Conservation (phyloP, 2,113 vertebrate genomes). For the Mugil cephalus region DNA sequence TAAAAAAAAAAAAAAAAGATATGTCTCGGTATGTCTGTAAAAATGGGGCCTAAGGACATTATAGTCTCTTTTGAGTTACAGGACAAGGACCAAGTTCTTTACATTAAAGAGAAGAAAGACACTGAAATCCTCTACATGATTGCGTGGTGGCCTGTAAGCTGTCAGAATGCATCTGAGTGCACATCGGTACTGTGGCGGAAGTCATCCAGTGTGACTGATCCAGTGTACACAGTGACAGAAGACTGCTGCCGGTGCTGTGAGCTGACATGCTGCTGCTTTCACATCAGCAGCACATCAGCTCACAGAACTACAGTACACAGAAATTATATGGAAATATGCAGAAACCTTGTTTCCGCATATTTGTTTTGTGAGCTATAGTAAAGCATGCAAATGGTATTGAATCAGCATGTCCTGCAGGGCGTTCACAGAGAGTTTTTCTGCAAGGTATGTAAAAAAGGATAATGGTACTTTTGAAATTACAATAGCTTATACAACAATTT, state of each 20-base stretch:
- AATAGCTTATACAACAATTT: constrained; percentile 74
- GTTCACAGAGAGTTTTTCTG: constrained; percentile 21
- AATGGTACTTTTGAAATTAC: constrained; percentile 70
- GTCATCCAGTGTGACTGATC: constrained; percentile 27
- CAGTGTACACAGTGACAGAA: constrained; percentile 24
- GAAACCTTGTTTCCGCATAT: too few species aligned
- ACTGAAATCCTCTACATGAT: neutral
- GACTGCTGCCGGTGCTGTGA: constrained; percentile 16
- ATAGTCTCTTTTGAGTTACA: constrained; percentile 2
- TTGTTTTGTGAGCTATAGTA: neutral
- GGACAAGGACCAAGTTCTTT: neutral
- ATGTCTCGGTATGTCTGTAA: neutral
- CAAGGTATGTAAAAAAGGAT: constrained; percentile 45
- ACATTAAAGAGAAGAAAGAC: neutral
- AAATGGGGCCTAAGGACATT: neutral
- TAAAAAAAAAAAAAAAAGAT: constrained; percentile 22
- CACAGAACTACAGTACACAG: neutral
- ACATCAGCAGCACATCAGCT: constrained; percentile 5
- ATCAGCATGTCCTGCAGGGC: neutral
- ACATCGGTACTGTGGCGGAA: neutral
- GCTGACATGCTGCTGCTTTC: constrained; percentile 35
- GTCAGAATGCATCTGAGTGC: constrained; percentile 17
- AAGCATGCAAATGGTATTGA: neutral
- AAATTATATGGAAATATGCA: neutral
- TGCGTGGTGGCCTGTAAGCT: constrained; percentile 16